A percentile compares a stretch with the other conserved stretches of the same genome.
Conservation (phyloP, 2,113 vertebrate genomes). For the Gopherus flavomarginatus region DNA sequence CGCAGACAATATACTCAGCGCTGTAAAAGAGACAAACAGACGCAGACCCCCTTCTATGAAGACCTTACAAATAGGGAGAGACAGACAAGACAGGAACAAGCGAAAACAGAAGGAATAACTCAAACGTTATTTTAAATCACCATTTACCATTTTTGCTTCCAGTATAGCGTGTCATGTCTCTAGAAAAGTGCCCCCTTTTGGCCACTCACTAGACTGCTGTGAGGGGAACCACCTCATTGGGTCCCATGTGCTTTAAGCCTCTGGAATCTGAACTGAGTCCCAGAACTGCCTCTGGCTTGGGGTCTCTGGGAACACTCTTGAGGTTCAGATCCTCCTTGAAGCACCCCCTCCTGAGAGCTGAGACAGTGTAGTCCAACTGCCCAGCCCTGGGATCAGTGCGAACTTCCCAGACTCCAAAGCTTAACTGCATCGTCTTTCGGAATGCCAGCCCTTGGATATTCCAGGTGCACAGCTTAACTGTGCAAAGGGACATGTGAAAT, state of each 20-base stretch:
- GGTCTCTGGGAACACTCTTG: neutral
- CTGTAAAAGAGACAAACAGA: neutral
- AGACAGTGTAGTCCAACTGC: no score
- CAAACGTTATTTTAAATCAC: neutral
- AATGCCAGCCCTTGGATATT: neutral
- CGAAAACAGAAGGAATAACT: neutral
- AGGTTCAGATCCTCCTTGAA: neutral
- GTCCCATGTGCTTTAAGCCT: neutral
- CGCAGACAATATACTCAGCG: neutral
- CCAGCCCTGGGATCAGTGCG: neutral
- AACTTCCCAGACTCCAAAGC: neutral
- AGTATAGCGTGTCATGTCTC: neutral
- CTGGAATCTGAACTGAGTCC: neutral
- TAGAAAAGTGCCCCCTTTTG: neutral
- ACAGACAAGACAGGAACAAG: neutral
- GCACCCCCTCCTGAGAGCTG: neutral
- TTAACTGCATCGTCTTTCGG: neutral
- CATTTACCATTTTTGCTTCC: neutral
- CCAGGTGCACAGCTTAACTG: neutral
- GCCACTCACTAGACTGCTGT: neutral
- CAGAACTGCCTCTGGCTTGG: neutral
- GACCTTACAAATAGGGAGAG: neutral
- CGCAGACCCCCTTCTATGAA: accelerated
- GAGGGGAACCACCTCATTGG: no score
- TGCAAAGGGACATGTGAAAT: neutral